Conservation (phyloP, 92 coral and sea anemone genomes). For the Epizoanthus rinbou region DNA sequence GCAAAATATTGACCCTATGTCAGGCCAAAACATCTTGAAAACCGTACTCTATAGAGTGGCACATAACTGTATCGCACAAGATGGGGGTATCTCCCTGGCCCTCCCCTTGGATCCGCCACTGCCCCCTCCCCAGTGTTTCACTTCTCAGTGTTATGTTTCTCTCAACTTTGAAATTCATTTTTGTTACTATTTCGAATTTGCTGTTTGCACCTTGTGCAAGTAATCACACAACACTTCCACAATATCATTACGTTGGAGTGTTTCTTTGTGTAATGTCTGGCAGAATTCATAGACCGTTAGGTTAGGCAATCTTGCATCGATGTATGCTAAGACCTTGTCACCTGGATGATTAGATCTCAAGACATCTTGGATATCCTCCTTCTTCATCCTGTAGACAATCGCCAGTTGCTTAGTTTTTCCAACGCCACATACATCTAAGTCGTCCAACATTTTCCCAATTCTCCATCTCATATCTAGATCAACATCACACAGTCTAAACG, state of each 20-base stretch:
- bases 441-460: neutral
- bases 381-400: neutral
- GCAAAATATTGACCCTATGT: no score
- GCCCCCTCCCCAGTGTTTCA: no score
- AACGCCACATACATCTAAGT: neutral
- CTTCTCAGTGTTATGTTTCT: no score
- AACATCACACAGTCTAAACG: slow-evolving; percentile 1
- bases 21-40: no score
- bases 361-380: neutral
- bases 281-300: slow-evolving; percentile 16
- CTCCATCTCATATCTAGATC: neutral
- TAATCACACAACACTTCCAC: neutral
- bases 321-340: neutral
- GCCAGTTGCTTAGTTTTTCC: neutral
- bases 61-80: no score
- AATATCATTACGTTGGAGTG: slow-evolving; percentile 13
- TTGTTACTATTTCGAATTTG: no score
- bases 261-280: neutral
- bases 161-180: no score
- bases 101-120: no score
- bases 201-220: no score
- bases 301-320: neutral
- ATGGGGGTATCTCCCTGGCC: no score
- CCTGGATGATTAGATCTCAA: neutral
- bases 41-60: no score